phyloP scores from a whole-genome alignment of 2,113 vertebrate genomes.

The Orthonyx spaldingii region DNA sequence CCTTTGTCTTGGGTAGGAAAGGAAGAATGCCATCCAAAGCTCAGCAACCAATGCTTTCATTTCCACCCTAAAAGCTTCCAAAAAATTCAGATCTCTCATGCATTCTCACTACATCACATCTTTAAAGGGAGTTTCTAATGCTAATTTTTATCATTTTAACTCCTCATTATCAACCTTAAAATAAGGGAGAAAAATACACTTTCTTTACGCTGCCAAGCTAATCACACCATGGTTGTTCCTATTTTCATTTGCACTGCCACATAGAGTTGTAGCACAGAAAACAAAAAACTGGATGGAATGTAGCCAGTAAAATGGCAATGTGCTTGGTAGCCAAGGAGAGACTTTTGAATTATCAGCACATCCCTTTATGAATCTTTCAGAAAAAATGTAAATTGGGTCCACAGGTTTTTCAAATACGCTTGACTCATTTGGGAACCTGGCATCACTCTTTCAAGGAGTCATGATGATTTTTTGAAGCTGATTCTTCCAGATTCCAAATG shows the following conservation, averaged over 20 bases:
- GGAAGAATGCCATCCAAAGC: neutral
- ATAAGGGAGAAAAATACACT: neutral
- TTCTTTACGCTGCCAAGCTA: neutral
- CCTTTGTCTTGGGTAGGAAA: neutral
- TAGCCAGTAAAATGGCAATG: neutral
- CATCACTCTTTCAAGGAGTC: neutral
- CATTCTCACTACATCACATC: neutral
- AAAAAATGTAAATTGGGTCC: neutral
- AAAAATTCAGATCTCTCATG: neutral
- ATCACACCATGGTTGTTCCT: neutral
- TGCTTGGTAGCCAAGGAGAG: neutral
- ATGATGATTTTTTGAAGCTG: neutral
- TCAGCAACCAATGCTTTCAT: neutral
- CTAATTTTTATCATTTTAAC: neutral
- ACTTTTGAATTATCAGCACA: neutral
- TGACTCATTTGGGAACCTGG: conserved; percentile 9
- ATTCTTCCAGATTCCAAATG: conserved; percentile 8
- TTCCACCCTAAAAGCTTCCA: neutral
- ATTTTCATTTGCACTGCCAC: neutral
- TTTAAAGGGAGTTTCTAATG: neutral
- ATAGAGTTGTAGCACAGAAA: neutral
- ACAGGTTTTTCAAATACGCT: neutral
- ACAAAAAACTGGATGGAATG: neutral
- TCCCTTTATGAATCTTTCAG: neutral
- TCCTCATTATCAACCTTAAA: neutral